A percentile compares a stretch with the other conserved stretches of the same genome.
Conservation (phyloP, 2,888 invertebrate genomes). For the Oscheius myriophilus region DNA sequence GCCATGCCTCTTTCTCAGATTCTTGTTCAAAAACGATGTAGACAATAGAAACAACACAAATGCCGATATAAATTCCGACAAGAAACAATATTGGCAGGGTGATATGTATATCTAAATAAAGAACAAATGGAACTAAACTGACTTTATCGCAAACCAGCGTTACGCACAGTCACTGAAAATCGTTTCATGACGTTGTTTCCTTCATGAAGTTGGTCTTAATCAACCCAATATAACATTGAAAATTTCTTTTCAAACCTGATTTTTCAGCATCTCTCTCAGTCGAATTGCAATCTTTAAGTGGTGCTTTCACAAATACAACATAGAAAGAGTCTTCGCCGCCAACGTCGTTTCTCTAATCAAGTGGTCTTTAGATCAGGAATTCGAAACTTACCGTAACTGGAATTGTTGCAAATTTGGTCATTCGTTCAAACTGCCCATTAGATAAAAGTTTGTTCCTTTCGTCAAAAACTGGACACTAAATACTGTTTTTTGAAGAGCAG, state of each 20-base stretch:
- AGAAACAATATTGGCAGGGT: slow-evolving; percentile 79
- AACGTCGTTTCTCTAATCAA: slow-evolving; percentile 76
- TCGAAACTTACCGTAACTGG: slow-evolving; percentile 74
- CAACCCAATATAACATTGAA: too few species aligned
- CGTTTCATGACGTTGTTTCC: too few species aligned
- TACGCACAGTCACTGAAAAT: background rate
- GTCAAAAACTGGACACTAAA: slow-evolving; percentile 86
- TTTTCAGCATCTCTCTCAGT: background rate
- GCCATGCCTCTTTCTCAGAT: slow-evolving; percentile 15
- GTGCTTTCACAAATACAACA: slow-evolving; percentile 81
- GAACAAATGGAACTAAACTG: slow-evolving; percentile 32
- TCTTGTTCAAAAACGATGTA: slow-evolving; percentile 37
- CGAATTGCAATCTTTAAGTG: slow-evolving; percentile 6
- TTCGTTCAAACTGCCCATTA: slow-evolving; percentile 80
- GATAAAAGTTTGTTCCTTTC: slow-evolving; percentile 82
- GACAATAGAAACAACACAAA: slow-evolving; percentile 73
- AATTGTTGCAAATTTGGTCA: slow-evolving; percentile 82
- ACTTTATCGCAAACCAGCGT: background rate
- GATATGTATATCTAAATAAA: slow-evolving; percentile 78
- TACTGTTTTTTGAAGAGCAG: slow-evolving; percentile 53
- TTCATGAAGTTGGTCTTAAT: too few species aligned
- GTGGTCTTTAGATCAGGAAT: background rate
- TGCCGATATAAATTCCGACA: slow-evolving; percentile 75
- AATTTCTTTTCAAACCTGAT: too few species aligned
- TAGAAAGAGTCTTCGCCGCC: slow-evolving; percentile 76